A percentile compares a stretch with the other conserved stretches of the same genome.
phyloP scores from a whole-genome alignment of 1,140 invertebrate genomes.

The Zaprionus ornatus region DNA sequence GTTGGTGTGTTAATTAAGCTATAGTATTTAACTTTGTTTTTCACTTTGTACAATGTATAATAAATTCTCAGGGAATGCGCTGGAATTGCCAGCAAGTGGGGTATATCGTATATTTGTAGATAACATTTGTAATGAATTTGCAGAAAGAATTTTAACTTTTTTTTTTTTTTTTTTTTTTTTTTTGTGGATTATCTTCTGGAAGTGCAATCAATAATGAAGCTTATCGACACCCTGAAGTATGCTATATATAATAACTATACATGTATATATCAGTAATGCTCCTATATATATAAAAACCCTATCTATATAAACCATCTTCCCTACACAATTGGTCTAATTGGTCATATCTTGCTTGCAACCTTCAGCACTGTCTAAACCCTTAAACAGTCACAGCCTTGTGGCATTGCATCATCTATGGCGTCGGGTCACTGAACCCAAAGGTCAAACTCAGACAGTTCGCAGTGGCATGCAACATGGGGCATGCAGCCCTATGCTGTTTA shows the following conservation, averaged over 20 bases:
- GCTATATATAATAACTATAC: background rate
- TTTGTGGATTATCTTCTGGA: no score
- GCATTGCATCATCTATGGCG: conserved; percentile 32
- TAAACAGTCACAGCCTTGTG: conserved; percentile 34
- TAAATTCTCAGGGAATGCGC: background rate
- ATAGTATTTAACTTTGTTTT: conserved; percentile 30
- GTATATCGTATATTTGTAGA: conserved; percentile 30
- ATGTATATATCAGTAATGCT: background rate
- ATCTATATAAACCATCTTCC: background rate
- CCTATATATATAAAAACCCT: background rate
- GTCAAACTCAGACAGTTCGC: conserved; percentile 49
- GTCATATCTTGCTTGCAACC: background rate
- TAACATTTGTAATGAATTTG: background rate
- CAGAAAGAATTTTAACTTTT: background rate
- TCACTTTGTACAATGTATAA: conserved; percentile 14
- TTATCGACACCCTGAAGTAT: conserved; percentile 5
- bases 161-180: no score
- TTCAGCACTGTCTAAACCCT: background rate
- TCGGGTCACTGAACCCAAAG: conserved; percentile 68
- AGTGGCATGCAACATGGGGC: conserved; percentile 19
- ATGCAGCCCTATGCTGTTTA: conserved; percentile 18
- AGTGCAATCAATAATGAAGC: background rate
- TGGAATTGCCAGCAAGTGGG: background rate
- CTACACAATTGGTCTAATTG: background rate
- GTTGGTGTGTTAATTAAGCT: conserved; percentile 36